Evolutionary conservation across 2,888 invertebrate species (phyloP).

Genomic region (Belgica antarctica): DNA sequence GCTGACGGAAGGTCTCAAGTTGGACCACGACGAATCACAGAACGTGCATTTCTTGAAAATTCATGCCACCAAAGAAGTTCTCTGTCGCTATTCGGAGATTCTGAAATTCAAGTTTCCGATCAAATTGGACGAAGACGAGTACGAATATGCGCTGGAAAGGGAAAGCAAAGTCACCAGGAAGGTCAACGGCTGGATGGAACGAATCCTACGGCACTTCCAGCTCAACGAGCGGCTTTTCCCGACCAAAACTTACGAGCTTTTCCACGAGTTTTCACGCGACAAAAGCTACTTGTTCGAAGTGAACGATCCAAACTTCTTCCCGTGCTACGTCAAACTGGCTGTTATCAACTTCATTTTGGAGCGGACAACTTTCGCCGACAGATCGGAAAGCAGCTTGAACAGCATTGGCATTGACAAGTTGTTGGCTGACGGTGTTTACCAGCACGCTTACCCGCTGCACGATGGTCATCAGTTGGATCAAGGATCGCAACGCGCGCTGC

Average conservation of each 20-base stretch:
- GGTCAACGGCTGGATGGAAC: constrained; percentile 56
- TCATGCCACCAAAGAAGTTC: constrained; percentile 68
- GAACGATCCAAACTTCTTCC: constrained; percentile 66
- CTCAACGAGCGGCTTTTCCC: constrained; percentile 64
- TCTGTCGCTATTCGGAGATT: constrained; percentile 71
- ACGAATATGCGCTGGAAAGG: constrained; percentile 2
- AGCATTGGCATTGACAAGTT: constrained; percentile 68
- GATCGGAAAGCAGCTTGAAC: constrained; percentile 56
- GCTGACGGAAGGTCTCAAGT: constrained; percentile 60
- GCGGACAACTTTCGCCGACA: constrained; percentile 63
- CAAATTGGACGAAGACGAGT: constrained; percentile 58
- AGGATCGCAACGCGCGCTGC: constrained; percentile 57
- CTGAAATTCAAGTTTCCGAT: constrained; percentile 75
- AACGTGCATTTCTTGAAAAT: constrained; percentile 69
- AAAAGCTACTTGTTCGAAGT: constrained; percentile 72
- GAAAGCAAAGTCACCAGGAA: background rate
- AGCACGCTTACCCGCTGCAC: constrained; percentile 72
- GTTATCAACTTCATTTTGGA: constrained; percentile 75
- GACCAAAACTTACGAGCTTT: constrained; percentile 62
- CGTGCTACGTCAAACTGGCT: constrained; percentile 63
- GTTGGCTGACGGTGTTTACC: constrained; percentile 63
- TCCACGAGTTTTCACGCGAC: constrained; percentile 67
- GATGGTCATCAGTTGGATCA: constrained; percentile 60
- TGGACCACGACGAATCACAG: constrained; percentile 64
- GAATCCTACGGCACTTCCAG: constrained; percentile 59